phyloP scores from a whole-genome alignment of 1,140 invertebrate genomes.

The Lasioglossum albipes region DNA sequence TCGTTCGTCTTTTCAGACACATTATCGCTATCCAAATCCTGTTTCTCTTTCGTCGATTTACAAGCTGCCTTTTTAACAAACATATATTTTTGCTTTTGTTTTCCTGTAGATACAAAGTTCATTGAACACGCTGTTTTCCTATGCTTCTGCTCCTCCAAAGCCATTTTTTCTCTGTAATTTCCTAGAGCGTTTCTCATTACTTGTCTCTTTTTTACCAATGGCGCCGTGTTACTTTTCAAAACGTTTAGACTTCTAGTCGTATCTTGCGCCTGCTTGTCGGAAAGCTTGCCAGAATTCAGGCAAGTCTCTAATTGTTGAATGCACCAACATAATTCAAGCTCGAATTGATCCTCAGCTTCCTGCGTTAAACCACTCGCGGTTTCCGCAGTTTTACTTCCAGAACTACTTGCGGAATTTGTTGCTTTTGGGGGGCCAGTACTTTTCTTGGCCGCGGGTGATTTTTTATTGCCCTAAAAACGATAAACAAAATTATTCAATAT shows the following conservation, averaged over 20 bases:
- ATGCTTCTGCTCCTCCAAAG: constrained; percentile 85
- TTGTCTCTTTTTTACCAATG: constrained; percentile 86
- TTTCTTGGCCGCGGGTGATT: neutral
- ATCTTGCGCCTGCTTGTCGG: constrained; percentile 83
- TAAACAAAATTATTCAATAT: neutral
- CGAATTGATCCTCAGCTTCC: constrained; percentile 84
- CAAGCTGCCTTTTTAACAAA: constrained; percentile 80
- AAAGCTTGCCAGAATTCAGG: constrained; percentile 82
- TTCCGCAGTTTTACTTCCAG: neutral
- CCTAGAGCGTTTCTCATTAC: constrained; percentile 87
- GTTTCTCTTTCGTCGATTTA: neutral
- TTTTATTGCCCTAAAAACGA: constrained; percentile 40
- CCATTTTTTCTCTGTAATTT: constrained; percentile 88
- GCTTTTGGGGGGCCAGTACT: neutral
- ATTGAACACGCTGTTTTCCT: constrained; percentile 74
- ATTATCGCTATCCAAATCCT: neutral
- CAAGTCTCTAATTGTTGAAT: constrained; percentile 85
- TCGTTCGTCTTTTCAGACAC: neutral
- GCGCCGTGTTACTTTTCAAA: constrained; percentile 84
- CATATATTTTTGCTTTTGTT: constrained; percentile 79
- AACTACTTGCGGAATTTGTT: too few relatives aligned
- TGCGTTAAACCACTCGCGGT: constrained; percentile 67
- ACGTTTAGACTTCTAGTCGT: constrained; percentile 83
- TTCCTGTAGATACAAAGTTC: constrained; percentile 74
- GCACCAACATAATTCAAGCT: constrained; percentile 88